These are phyloP conservation scores for Tyrophagus putrescentiae DNA, from an alignment of 1,140 invertebrate genomes.

Conservation along the genomic window DNA sequence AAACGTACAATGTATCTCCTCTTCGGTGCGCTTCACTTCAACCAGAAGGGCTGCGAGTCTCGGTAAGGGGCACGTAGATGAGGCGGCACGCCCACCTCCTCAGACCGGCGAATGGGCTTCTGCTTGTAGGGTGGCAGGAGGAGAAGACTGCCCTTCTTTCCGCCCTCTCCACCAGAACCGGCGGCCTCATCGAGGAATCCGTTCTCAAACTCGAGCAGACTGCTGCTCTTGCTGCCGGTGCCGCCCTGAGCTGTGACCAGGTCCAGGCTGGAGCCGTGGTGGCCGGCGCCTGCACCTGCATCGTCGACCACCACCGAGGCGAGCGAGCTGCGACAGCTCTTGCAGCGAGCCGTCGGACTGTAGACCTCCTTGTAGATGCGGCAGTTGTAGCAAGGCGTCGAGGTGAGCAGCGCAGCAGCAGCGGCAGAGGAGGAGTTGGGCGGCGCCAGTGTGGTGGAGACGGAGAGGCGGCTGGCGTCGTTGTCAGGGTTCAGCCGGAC, in stretches of 20 bases:
- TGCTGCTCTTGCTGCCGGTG: neutral
- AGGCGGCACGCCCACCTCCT: constrained; percentile 19
- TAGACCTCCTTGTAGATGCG: constrained; percentile 20
- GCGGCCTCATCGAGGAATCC: neutral
- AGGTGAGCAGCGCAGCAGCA: no score
- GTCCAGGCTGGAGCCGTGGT: neutral
- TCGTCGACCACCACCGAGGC: neutral
- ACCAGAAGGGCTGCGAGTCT: constrained; percentile 15
- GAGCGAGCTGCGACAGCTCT: constrained; percentile 4
- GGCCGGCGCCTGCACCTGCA: neutral
- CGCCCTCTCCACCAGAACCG: neutral
- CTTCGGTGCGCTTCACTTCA: neutral
- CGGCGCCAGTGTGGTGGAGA: constrained; percentile 9
- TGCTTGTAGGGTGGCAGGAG: constrained; percentile 1
- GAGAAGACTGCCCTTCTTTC: neutral
- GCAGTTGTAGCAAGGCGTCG: constrained; percentile 16
- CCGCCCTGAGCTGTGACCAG: no score
- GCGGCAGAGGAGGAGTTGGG: no score
- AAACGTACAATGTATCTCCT: no score
- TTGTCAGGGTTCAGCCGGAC: constrained; percentile 4
- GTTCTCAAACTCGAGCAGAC: neutral
- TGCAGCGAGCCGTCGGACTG: constrained; percentile 5
- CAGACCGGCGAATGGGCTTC: constrained; percentile 16
- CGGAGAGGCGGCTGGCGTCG: neutral
- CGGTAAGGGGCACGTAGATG: constrained; percentile 17